Conservation (phyloP, 2,113 vertebrate genomes). For the Vicugna pacos region DNA sequence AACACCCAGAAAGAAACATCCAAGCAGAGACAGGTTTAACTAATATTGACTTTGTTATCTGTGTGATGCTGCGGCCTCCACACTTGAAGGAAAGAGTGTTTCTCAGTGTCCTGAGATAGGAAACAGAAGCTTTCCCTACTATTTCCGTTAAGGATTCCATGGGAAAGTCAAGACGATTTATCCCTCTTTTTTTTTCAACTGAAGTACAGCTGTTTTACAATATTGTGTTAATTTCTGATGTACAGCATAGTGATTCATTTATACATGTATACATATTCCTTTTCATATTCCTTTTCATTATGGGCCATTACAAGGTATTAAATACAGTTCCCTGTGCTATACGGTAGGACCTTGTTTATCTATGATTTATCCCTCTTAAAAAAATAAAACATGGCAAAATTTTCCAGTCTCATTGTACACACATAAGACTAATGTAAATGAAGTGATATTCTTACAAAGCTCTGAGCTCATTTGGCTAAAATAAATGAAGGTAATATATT, state of each 20-base stretch:
- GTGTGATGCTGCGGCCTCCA: background rate
- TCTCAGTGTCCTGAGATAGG: background rate
- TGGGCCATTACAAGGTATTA: no score
- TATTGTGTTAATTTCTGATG: no score
- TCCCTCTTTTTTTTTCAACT: background rate
- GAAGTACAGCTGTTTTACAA: no score
- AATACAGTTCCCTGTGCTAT: no score
- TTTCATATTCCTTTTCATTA: no score
- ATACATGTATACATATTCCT: no score
- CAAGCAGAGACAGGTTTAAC: background rate
- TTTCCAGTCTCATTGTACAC: background rate
- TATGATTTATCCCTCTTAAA: background rate
- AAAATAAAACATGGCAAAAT: background rate
- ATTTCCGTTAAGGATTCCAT: background rate
- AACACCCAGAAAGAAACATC: background rate
- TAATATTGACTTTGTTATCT: background rate
- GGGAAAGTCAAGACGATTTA: background rate
- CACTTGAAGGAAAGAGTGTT: background rate
- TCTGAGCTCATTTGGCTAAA: conserved; percentile 30
- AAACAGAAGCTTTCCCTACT: background rate
- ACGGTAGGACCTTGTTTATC: no score
- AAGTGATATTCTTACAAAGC: background rate
- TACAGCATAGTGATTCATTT: no score
- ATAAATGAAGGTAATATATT: conserved; percentile 7
- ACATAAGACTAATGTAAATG: background rate